phyloP scores from a whole-genome alignment of 30 jellyfish, hydroid and myxozoan species.

The Hydractinia echinata region DNA sequence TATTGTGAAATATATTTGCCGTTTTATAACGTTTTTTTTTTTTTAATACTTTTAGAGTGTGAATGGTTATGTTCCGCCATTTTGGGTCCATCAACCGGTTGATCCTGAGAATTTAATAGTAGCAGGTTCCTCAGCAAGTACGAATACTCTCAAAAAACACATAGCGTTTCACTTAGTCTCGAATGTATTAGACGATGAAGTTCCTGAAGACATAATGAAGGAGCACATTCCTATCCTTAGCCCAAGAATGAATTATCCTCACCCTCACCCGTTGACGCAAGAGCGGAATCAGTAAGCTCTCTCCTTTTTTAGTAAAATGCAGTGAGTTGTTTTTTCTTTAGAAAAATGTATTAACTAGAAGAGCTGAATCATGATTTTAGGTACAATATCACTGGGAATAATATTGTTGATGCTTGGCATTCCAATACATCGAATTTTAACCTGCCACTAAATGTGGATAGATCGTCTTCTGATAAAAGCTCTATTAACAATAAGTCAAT shows the following conservation, averaged over 20 bases:
- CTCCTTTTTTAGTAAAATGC: background rate
- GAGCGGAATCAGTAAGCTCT: background rate
- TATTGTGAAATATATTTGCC: background rate
- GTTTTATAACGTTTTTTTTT: background rate
- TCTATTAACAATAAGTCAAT: constrained; percentile 56
- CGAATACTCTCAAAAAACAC: constrained; percentile 52
- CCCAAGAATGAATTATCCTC: background rate
- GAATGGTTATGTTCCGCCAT: constrained; percentile 15
- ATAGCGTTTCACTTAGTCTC: constrained; percentile 90
- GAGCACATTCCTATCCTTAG: constrained; percentile 1
- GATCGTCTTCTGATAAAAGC: constrained; percentile 25
- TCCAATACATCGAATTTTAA: constrained; percentile 20
- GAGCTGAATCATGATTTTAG: background rate
- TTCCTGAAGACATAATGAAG: constrained; percentile 48
- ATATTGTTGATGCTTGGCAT: constrained; percentile 27
- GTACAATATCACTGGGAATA: constrained; percentile 38
- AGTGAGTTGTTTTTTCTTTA: background rate
- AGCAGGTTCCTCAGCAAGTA: constrained; percentile 48
- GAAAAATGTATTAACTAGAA: background rate
- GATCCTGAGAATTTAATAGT: constrained; percentile 26
- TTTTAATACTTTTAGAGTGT: constrained; percentile 20
- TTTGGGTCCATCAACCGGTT: constrained; percentile 29
- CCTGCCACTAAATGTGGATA: constrained; percentile 25
- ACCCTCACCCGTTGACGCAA: background rate
- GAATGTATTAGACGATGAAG: constrained; percentile 85